Evolutionary conservation across 2,113 vertebrate genomes (phyloP).

Genomic region (Dipodomys ordii): DNA sequence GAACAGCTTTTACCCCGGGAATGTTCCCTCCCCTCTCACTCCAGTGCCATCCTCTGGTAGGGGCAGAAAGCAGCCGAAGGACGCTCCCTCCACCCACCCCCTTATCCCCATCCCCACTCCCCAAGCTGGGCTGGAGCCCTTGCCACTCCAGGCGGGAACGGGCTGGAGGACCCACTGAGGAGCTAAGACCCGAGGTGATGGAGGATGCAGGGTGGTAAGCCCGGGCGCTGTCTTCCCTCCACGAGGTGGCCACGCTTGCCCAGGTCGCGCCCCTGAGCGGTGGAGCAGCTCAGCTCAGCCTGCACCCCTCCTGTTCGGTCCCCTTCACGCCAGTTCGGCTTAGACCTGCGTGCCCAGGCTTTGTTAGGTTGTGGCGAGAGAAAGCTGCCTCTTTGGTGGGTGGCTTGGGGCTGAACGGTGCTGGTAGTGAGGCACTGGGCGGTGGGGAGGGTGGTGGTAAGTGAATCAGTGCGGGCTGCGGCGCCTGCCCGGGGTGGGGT

Average conservation of each 20-base stretch:
- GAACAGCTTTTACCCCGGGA: background rate
- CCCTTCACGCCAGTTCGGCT: constrained; percentile 63
- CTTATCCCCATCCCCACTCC: constrained; percentile 16
- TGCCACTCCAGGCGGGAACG: constrained; percentile 30
- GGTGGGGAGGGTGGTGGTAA: background rate
- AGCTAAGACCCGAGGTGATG: background rate
- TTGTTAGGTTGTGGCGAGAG: constrained; percentile 39
- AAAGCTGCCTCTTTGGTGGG: constrained; percentile 45
- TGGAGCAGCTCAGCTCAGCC: background rate
- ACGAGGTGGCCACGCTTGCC: background rate
- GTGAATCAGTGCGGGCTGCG: background rate
- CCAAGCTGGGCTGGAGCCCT: background rate
- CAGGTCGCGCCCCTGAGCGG: constrained; percentile 50
- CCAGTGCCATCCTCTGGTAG: constrained; percentile 29
- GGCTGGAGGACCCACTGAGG: constrained; percentile 59
- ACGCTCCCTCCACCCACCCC: background rate
- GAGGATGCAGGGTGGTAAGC: background rate
- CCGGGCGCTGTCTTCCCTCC: background rate
- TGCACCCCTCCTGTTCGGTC: background rate
- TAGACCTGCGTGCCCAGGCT: constrained; percentile 42
- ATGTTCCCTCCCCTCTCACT: constrained; percentile 8
- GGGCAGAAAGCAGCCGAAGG: constrained; percentile 50
- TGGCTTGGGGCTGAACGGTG: constrained; percentile 41
- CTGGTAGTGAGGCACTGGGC: background rate
- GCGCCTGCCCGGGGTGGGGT: background rate